A percentile compares a stretch with the other conserved stretches of the same genome.
These are phyloP conservation scores for Smithornis capensis DNA, from an alignment of 2,113 vertebrate genomes.

Conservation along the genomic window DNA sequence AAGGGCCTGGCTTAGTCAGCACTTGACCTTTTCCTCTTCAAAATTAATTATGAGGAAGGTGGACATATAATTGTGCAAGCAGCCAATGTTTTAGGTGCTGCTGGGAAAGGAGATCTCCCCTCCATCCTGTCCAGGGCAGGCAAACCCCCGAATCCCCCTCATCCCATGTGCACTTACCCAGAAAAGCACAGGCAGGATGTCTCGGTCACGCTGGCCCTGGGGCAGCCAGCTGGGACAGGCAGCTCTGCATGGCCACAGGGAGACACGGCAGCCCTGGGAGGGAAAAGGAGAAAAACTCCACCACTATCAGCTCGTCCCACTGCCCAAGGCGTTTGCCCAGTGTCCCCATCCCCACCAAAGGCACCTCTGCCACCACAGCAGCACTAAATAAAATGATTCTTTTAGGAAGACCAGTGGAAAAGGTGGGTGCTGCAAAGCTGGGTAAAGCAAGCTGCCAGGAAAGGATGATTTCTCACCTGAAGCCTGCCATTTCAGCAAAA, in stretches of 20 bases:
- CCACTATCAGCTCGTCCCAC: rapidly evolving
- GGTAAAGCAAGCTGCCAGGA: neutral
- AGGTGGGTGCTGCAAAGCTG: neutral
- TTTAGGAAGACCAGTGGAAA: neutral
- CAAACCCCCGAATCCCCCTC: rapidly evolving
- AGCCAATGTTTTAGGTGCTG: rapidly evolving
- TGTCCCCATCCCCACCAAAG: neutral
- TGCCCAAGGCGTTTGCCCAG: neutral
- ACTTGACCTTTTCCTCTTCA: slow-evolving; percentile 1
- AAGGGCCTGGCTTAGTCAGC: slow-evolving; percentile 29
- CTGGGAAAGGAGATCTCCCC: neutral
- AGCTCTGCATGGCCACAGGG: slow-evolving; percentile 15
- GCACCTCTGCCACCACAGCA: rapidly evolving
- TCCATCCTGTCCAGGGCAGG: neutral
- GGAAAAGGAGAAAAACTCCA: neutral
- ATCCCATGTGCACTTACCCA: neutral
- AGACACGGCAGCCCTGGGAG: neutral
- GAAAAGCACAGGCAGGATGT: slow-evolving; percentile 31
- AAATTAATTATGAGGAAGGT: neutral
- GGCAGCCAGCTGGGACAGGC: neutral
- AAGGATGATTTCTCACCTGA: rapidly evolving
- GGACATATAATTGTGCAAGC: rapidly evolving
- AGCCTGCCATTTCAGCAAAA: neutral
- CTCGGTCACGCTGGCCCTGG: neutral
- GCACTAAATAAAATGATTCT: neutral